A percentile compares a stretch with the other conserved stretches of the same genome.
Conservation (phyloP, 2,113 vertebrate species). For the Lota lota region DNA sequence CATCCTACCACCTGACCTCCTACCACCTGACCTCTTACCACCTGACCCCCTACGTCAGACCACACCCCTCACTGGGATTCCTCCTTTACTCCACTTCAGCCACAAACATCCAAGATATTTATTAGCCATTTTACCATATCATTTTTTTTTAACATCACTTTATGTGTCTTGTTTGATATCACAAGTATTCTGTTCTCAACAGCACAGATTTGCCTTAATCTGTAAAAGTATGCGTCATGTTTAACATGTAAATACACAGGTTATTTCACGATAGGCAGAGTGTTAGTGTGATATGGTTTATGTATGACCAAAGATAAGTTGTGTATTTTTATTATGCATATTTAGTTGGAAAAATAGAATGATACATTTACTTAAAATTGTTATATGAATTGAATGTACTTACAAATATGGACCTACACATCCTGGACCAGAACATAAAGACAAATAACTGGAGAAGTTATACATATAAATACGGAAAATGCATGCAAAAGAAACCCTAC, state of each 20-base stretch:
- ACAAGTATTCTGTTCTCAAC: slow-evolving; percentile 25
- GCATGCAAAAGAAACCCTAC: slow-evolving; percentile 47
- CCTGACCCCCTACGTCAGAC: no score
- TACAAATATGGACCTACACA: slow-evolving; percentile 58
- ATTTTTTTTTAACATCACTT: background rate
- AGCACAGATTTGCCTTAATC: slow-evolving; percentile 71
- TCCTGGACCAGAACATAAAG: slow-evolving; percentile 14
- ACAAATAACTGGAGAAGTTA: slow-evolving; percentile 10
- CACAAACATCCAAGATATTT: slow-evolving; percentile 6
- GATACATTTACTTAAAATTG: slow-evolving; percentile 32
- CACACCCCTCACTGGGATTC: no score
- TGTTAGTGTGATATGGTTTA: slow-evolving; percentile 45
- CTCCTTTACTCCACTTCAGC: background rate
- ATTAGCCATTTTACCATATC: slow-evolving; percentile 20
- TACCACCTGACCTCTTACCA: no score
- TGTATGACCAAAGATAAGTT: slow-evolving; percentile 63
- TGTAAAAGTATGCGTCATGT: slow-evolving; percentile 49
- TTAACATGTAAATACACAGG: slow-evolving; percentile 32
- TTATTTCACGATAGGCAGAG: slow-evolving; percentile 41
- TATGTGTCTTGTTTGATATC: slow-evolving; percentile 27
- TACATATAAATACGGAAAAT: slow-evolving; percentile 7
- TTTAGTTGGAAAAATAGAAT: slow-evolving; percentile 51
- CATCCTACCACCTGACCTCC: background rate
- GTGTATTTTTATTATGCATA: slow-evolving; percentile 69
- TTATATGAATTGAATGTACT: slow-evolving; percentile 65